Percentiles rank a stretch among this genome's conserved stretches.
Conservation (phyloP, 2,797 vertebrate species). For the Galagoides demidoff region DNA sequence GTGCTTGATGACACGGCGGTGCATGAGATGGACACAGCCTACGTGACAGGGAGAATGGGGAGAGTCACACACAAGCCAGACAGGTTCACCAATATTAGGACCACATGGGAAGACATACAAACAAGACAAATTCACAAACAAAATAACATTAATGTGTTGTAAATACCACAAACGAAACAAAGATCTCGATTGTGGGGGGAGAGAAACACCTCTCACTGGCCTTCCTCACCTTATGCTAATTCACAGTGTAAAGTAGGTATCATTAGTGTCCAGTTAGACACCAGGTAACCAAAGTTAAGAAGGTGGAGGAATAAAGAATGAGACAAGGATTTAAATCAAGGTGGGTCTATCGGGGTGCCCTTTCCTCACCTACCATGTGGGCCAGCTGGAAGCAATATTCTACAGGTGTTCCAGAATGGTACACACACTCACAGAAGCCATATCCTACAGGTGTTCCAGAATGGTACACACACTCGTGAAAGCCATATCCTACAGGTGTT, state of each 20-base stretch:
- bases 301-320: background rate
- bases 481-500: background rate
- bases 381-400: background rate
- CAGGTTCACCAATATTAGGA: background rate
- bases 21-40: background rate
- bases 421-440: too few species aligned
- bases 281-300: background rate
- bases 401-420: background rate
- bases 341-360: background rate
- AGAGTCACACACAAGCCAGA: background rate
- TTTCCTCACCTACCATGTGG: background rate
- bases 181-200: background rate
- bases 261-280: background rate
- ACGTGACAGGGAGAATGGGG: background rate
- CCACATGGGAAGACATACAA: fast-evolving
- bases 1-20: too few species aligned
- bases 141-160: background rate
- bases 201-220: fast-evolving
- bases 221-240: background rate
- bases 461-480: too few species aligned
- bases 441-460: background rate
- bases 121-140: background rate
- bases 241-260: background rate
- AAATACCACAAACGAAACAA: background rate
- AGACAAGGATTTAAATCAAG: background rate